Evolutionary conservation across 1,140 invertebrate genomes (phyloP).

Genomic region (Cheumatopsyche charites): DNA sequence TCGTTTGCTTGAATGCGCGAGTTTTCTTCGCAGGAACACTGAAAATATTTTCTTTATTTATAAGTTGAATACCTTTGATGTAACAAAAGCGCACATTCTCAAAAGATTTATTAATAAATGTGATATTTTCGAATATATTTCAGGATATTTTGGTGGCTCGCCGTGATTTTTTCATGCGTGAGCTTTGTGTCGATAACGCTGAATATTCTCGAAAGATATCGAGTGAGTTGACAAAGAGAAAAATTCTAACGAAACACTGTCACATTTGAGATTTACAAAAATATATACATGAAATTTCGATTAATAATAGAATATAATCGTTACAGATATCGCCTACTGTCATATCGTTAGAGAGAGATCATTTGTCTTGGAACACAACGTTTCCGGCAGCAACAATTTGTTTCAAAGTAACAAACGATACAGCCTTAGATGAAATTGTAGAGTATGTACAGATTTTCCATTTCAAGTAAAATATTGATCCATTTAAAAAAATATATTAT

Average conservation of each 20-base stretch:
- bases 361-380: conserved; percentile 73
- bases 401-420: conserved; percentile 41
- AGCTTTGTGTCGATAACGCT: conserved; percentile 1
- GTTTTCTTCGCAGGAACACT: too few relatives aligned
- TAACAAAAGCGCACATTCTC: too few relatives aligned
- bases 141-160: conserved; percentile 29
- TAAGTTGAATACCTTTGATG: too few relatives aligned
- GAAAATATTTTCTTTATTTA: too few relatives aligned
- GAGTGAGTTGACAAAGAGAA: background rate
- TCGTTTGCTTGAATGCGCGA: too few relatives aligned
- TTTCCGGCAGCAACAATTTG: conserved; percentile 68
- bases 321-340: conserved; percentile 69
- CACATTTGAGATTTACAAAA: too few relatives aligned
- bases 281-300: background rate
- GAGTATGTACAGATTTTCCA: too few relatives aligned
- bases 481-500: too few relatives aligned
- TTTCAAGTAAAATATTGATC: too few relatives aligned
- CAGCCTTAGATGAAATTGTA: conserved; percentile 34
- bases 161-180: background rate
- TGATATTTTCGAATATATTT: background rate
- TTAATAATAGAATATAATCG: background rate
- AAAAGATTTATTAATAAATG: too few relatives aligned
- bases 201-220: conserved; percentile 20
- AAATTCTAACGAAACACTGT: too few relatives aligned
- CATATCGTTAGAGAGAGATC: conserved; percentile 74